Conservation (phyloP, 2,113 vertebrate species). For the Bubo bubo region DNA sequence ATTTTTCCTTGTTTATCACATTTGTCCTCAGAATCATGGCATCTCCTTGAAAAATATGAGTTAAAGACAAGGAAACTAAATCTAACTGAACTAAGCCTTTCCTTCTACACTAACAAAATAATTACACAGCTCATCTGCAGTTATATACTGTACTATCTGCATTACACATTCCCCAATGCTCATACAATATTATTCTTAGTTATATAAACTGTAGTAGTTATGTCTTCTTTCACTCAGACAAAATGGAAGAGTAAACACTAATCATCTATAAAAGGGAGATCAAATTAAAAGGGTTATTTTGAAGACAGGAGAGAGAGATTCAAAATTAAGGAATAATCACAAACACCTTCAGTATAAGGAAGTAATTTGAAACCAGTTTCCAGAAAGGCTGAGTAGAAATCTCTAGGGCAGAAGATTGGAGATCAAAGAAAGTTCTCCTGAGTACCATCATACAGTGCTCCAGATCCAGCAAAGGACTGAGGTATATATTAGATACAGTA, state of each 20-base stretch:
- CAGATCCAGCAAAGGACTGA: neutral
- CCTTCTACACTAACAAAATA: neutral
- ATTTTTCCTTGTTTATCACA: neutral
- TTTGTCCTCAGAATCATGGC: neutral
- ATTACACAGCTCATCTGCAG: neutral
- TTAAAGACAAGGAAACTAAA: neutral
- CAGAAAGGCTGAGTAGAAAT: neutral
- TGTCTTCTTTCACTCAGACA: neutral
- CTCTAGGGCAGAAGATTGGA: neutral
- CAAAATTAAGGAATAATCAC: neutral
- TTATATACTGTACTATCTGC: neutral
- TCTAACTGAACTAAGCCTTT: neutral
- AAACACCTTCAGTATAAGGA: neutral
- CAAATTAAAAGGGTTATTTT: neutral
- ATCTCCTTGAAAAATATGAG: neutral
- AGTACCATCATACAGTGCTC: neutral
- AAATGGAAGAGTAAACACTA: neutral
- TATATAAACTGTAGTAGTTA: neutral
- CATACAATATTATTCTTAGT: neutral
- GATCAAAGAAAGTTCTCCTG: neutral
- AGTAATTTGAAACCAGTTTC: neutral
- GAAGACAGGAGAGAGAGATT: neutral
- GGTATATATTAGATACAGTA: neutral
- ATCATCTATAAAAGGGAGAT: neutral
- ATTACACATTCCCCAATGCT: neutral